phyloP scores from a whole-genome alignment of 2,888 invertebrate species.

The Hypsopygia costalis region DNA sequence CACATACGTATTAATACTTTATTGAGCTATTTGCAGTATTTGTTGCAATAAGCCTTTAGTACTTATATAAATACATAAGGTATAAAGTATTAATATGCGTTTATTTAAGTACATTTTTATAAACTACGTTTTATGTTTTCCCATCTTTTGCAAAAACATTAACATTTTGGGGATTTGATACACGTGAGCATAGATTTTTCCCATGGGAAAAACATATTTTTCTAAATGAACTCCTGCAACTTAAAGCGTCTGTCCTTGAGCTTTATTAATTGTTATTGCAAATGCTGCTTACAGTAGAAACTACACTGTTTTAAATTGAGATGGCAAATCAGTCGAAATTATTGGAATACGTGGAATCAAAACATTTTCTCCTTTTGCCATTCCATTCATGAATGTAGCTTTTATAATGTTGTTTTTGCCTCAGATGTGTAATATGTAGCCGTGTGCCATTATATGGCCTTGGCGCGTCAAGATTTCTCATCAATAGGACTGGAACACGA shows the following conservation, averaged over 20 bases:
- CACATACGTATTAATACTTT: not conserved
- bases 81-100: not conserved
- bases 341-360: constrained; percentile 24
- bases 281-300: constrained; percentile 16
- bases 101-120: constrained; percentile 1
- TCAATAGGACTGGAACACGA: constrained; percentile 26
- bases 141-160: not conserved
- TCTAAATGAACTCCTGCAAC: constrained; percentile 7
- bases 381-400: constrained; percentile 21
- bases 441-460: constrained; percentile 21
- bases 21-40: too few relatives aligned
- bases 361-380: constrained; percentile 19
- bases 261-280: constrained; percentile 3
- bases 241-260: not conserved
- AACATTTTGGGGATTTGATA: constrained; percentile 3
- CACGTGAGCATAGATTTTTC: not conserved
- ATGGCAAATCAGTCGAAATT: constrained; percentile 4
- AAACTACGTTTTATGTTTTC: constrained; percentile 2
- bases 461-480: constrained; percentile 26
- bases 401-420: constrained; percentile 18
- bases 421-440: constrained; percentile 13
- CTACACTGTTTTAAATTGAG: constrained; percentile 18
- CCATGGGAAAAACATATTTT: constrained; percentile 3
- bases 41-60: too few relatives aligned
- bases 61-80: not conserved